phyloP scores from a whole-genome alignment of 2,797 vertebrate genomes.

The Anguilla obscura region DNA sequence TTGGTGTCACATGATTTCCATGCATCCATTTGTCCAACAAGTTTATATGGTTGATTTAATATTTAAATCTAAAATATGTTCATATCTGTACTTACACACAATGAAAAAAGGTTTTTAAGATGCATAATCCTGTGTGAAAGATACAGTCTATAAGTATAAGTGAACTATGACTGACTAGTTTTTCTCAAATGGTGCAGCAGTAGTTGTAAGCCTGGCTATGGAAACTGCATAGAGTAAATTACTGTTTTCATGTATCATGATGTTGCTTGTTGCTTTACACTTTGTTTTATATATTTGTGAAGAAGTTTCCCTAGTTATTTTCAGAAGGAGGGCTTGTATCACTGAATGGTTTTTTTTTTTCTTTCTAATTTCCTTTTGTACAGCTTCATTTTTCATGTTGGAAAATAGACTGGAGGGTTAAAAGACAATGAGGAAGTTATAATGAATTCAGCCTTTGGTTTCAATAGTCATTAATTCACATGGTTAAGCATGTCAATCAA shows the following conservation, averaged over 20 bases:
- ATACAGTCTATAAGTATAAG: neutral
- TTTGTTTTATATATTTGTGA: conserved; percentile 53
- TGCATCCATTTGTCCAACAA: conserved; percentile 33
- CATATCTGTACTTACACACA: neutral
- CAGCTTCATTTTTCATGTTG: conserved; percentile 39
- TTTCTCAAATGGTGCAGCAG: neutral
- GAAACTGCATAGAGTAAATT: conserved; percentile 50
- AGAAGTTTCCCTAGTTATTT: conserved; percentile 46
- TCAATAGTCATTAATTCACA: conserved; percentile 47
- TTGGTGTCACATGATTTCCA: conserved; percentile 54
- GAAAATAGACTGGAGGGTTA: conserved; percentile 39
- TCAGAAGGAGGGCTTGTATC: conserved; percentile 32
- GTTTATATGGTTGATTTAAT: conserved; percentile 37
- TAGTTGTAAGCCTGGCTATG: conserved; percentile 40
- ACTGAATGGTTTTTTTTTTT: conserved; percentile 23
- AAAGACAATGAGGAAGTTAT: conserved; percentile 44
- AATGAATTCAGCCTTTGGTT: conserved; percentile 49
- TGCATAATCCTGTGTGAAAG: neutral
- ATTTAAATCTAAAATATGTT: neutral
- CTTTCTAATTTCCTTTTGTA: conserved; percentile 22
- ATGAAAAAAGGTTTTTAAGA: no score
- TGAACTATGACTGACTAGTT: neutral
- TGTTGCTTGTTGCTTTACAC: conserved; percentile 49
- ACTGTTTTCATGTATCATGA: conserved; percentile 52
- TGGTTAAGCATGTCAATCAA: conserved; percentile 43